phyloP scores from a whole-genome alignment of 2,113 vertebrate species.

The Tauraco erythrolophus region DNA sequence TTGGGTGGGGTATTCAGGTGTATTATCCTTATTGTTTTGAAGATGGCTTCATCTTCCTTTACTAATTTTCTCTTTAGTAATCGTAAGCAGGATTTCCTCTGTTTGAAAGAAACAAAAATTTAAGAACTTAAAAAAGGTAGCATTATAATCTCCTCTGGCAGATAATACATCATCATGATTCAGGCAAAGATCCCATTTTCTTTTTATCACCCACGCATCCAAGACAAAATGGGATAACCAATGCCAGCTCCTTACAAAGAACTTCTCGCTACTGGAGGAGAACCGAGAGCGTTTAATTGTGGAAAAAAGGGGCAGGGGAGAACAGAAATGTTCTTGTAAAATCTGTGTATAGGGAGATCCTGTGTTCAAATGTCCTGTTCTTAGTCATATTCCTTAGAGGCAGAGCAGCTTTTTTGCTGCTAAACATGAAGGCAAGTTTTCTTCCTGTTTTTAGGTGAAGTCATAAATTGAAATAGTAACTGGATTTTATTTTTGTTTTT shows the following conservation, averaged over 20 bases:
- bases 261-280: background rate
- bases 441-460: background rate
- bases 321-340: background rate
- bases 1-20: background rate
- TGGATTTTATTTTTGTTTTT: background rate
- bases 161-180: background rate
- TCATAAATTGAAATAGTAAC: background rate
- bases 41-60: background rate
- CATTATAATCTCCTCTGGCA: background rate
- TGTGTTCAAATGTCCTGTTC: background rate
- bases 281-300: background rate
- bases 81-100: background rate
- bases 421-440: background rate
- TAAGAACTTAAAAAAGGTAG: background rate
- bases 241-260: background rate
- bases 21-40: background rate
- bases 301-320: background rate
- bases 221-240: constrained; percentile 33
- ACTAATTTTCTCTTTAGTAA: background rate
- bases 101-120: background rate
- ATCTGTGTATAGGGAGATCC: background rate
- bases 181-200: constrained; percentile 47
- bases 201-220: background rate
- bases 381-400: background rate
- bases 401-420: background rate